Evolutionary conservation across 2,888 invertebrate genomes (phyloP).

Genomic region (Tanytarsus gracilentus): DNA sequence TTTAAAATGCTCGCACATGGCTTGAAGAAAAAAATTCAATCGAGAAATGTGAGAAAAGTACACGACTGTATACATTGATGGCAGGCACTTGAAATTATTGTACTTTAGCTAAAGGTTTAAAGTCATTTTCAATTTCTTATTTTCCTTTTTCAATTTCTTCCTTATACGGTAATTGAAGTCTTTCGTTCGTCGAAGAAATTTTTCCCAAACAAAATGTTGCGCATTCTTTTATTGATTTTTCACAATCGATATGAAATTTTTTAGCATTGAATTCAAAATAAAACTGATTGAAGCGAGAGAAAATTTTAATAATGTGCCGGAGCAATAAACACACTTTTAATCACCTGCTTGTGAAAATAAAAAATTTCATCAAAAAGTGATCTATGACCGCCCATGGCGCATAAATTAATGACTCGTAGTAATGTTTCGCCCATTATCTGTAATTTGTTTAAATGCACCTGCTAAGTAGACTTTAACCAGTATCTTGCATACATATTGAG

Average conservation of each 20-base stretch:
- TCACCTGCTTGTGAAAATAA: conserved; percentile 2
- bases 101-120: too few species aligned
- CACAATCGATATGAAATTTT: neutral
- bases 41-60: too few species aligned
- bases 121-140: too few species aligned
- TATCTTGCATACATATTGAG: too few species aligned
- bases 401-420: neutral
- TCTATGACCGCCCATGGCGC: neutral
- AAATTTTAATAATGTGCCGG: neutral
- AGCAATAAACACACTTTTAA: neutral
- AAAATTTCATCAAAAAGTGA: neutral
- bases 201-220: neutral
- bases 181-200: conserved; percentile 5
- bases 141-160: neutral
- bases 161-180: conserved; percentile 14
- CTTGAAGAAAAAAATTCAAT: too few species aligned
- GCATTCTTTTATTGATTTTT: neutral
- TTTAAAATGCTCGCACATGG: too few species aligned
- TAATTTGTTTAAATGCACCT: too few species aligned
- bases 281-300: neutral
- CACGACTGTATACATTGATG: too few species aligned
- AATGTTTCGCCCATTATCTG: too few species aligned
- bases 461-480: too few species aligned
- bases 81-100: too few species aligned
- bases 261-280: neutral